Percentiles rank a stretch among this genome's conserved stretches.
These are phyloP conservation scores for Muschampia plurimacula DNA, from an alignment of 2,888 invertebrate genomes.

Conservation along the genomic window DNA sequence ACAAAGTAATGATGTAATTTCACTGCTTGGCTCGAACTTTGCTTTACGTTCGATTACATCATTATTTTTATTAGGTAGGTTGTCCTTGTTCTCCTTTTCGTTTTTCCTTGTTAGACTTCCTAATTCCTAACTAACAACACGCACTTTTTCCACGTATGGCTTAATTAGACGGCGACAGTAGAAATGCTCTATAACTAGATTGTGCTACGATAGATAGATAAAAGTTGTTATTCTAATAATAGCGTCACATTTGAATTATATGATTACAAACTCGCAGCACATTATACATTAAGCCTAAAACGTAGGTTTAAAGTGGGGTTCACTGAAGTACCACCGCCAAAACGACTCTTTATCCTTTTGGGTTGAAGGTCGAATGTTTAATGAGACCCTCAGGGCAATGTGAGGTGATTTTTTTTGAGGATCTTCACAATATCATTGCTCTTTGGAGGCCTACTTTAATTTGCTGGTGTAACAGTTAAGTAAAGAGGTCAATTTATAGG, in stretches of 20 bases:
- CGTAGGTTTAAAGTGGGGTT: not conserved
- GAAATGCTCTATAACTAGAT: not conserved
- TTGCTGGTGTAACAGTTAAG: slow-evolving; percentile 6
- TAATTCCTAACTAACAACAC: not conserved
- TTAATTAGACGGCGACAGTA: not conserved
- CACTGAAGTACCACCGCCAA: slow-evolving; percentile 2
- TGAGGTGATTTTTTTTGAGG: slow-evolving; percentile 21
- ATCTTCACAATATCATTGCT: slow-evolving; percentile 14
- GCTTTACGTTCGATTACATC: no score
- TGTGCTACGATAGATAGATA: not conserved
- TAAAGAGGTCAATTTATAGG: not conserved
- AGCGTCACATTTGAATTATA: not conserved
- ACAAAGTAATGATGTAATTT: no score
- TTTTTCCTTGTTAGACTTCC: no score
- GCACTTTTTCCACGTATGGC: not conserved
- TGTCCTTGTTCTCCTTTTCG: no score
- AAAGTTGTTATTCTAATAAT: not conserved
- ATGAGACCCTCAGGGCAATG: slow-evolving; percentile 21
- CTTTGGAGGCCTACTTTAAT: slow-evolving; percentile 17
- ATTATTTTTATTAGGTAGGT: no score
- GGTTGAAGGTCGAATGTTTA: slow-evolving; percentile 20
- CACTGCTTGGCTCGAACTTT: no score
- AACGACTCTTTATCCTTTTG: slow-evolving; percentile 22
- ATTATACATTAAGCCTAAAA: not conserved
- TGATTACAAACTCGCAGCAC: not conserved